phyloP scores from a whole-genome alignment of 2,888 invertebrate genomes.

The Tachina lurida region DNA sequence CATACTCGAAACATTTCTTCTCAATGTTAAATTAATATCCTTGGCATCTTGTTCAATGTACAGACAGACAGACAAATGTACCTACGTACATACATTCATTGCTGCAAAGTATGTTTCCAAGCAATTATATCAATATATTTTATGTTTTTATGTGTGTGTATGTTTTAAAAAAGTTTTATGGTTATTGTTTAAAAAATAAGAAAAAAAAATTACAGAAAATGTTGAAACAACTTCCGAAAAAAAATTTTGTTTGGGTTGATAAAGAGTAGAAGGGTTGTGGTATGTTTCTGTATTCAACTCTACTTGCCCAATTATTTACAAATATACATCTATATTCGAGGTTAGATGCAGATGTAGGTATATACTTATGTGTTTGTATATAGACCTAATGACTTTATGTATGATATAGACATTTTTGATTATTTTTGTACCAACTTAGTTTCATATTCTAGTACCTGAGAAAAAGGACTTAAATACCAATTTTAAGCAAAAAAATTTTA shows the following conservation, averaged over 20 bases:
- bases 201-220: background rate
- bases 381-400: constrained; percentile 1
- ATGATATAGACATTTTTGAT: constrained; percentile 33
- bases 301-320: background rate
- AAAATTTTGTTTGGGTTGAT: constrained; percentile 26
- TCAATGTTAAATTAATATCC: constrained; percentile 55
- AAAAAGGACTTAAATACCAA: constrained; percentile 1
- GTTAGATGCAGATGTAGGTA: background rate
- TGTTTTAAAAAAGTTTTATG: constrained; percentile 61
- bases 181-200: constrained; percentile 56
- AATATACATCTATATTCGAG: background rate
- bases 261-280: constrained; percentile 18
- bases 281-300: constrained; percentile 13
- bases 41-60: constrained; percentile 7
- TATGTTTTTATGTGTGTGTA: constrained; percentile 8
- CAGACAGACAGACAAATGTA: background rate
- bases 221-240: constrained; percentile 52
- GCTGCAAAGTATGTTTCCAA: constrained; percentile 19
- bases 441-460: background rate
- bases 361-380: no score
- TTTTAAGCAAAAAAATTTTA: background rate
- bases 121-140: constrained; percentile 50
- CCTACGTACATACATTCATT: background rate
- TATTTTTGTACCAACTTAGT: constrained; percentile 7
- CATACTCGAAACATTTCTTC: background rate